Evolutionary conservation across 2,797 vertebrate genomes (phyloP), one percentile per base, ranked within the genome.

Genomic region (Hydrolagus colliei): DNA sequence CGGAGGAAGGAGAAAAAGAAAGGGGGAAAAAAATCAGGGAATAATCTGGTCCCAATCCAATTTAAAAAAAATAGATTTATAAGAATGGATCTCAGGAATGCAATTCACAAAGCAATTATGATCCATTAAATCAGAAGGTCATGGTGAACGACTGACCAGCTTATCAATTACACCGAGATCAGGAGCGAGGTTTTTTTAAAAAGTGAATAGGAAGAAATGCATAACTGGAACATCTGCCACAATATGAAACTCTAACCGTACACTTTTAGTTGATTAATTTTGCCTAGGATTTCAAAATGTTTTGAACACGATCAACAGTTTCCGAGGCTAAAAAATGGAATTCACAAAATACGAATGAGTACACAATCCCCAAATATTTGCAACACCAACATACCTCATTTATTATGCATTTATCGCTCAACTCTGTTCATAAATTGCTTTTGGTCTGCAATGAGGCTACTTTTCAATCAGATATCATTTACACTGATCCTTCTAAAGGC

Each of bases 401-500:
- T 68, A 22, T 73, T 73, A 68, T 20, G 16, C 65, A 84, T 52
- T 68, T 77, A 35, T 35, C 35, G 79, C 32, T 41, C 35, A 4
- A 10, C 32, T 12, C 9, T 20, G 62, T 27, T 67, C 79, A 76
- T 18, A 41, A 35, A 9, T 82, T 84, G 79, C n/a, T 71, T 84
- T 65, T 71, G 20, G 32, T 84, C 79, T 20, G 18, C 41, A 18
- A 84, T 65, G 41, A 84, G 32, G 65, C 27, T 18, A 41, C 18
- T 65, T 35, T 84, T 71, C 79, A 67, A 68, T 68, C 79, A 84
- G 79, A 1, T 84, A 84, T 68, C 79, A 84, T 68, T 90, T 91
- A 90, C 87, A 87, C 89, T 88, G 89, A 89, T 86, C 87, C 86
- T 79, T 88, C 87, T 90, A 88, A 87, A 90, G 89, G 88, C 84